Percentiles rank a stretch among this genome's conserved stretches.
phyloP scores from a whole-genome alignment of 2,888 invertebrate genomes.

The Drosophila emarginata region DNA sequence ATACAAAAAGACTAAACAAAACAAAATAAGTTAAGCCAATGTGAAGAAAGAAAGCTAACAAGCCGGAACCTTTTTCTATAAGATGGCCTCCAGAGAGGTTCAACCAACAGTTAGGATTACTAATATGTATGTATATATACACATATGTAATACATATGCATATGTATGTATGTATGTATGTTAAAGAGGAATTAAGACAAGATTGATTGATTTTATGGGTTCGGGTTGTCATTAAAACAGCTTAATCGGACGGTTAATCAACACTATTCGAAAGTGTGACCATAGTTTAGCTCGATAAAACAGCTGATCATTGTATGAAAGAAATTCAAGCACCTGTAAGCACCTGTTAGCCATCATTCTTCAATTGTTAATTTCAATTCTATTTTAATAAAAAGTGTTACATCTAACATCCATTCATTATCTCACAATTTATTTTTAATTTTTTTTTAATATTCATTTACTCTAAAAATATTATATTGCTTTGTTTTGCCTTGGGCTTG shows the following conservation, averaged over 20 bases:
- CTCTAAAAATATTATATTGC: too few species aligned
- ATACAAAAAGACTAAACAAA: constrained; percentile 20
- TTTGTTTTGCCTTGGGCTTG: neutral
- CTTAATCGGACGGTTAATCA: neutral
- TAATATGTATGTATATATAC: neutral
- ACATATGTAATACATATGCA: too few species aligned
- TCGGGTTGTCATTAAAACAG: neutral
- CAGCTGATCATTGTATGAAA: neutral
- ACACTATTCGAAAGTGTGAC: neutral
- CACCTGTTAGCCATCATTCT: neutral
- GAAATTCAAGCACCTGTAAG: neutral
- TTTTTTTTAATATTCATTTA: too few species aligned
- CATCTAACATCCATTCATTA: too few species aligned
- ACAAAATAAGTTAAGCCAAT: constrained; percentile 30
- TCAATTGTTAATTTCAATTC: too few species aligned
- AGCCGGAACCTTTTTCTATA: constrained; percentile 5
- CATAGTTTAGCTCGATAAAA: neutral
- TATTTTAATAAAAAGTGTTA: neutral
- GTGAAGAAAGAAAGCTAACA: constrained; percentile 6
- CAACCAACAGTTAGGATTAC: constrained; percentile 5
- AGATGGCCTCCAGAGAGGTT: neutral
- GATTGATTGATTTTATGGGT: neutral
- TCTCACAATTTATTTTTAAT: too few species aligned
- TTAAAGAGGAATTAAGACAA: neutral
- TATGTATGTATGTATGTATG: too few species aligned